Base-by-base conservation (phyloP, 2,113 vertebrate species). In the Eira barbara region DNA sequence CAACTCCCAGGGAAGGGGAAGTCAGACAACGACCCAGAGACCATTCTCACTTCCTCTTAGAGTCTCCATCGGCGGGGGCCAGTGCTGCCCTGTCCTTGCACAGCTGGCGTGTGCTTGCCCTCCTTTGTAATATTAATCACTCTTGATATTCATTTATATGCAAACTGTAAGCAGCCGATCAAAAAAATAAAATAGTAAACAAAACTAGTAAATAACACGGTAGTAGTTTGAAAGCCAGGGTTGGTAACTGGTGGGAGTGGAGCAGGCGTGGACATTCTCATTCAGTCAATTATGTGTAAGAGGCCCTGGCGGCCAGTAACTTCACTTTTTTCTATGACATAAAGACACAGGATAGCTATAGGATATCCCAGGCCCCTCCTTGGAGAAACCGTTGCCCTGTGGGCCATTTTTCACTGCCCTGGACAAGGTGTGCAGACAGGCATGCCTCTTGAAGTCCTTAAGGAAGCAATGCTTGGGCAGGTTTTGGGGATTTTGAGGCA, bases 361-460 rank as follows among this genome's bases (percentile, higher is more conserved):
- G 18, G 21, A 57, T 80, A 73, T 61, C 21, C 27, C 36, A 71
- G 21, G 6, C 6, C 39, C 2, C 9, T 78, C 29, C 49, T 67
- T 3, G 2, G 67, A 45, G 29, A 1, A 2, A 31, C 10, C 2
- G 25, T 63, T 63, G 67, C n/a, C 31, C 61, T 9, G 0, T 23
- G 36, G 12, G 61, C 25, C 36, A 61, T 18, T 82, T 29, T 81
- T 10, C 29, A 4, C 12, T 63, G 21, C 86, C 71, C 42, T 52
- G 57, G 25, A 23, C 47, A 31, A 61, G 71, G n/a, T 6, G 0
- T 55, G 20, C 18, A n/a, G 34, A 31, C 0, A 0, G 47, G n/a
- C 42, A 12, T 47, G 42, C n/a, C 47, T 10, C 1, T 10, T 34
- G 15, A 61, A 45, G 42, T 15, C 25, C n/a, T 6, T 17, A 47